Evolutionary conservation across 2,888 invertebrate genomes (phyloP).

Genomic region (Chymomyza amoena): DNA sequence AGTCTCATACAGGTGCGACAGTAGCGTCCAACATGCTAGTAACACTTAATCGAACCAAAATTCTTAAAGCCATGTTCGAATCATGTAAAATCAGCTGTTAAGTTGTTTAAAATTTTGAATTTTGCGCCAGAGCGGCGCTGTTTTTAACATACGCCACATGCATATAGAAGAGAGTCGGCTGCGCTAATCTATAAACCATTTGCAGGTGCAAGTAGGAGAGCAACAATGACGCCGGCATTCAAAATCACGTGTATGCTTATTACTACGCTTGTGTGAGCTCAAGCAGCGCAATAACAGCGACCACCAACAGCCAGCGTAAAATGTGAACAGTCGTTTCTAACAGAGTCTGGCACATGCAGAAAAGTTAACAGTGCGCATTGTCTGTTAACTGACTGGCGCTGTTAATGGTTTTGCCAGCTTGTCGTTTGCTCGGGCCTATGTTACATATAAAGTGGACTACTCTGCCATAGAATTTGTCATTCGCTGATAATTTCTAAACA

Average conservation of each 20-base stretch:
- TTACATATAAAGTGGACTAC: constrained; percentile 64
- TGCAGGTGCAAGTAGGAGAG: background rate
- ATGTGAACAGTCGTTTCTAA: background rate
- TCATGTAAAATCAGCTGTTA: no score
- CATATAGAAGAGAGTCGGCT: no score
- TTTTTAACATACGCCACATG: no score
- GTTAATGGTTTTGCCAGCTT: background rate
- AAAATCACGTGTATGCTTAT: background rate
- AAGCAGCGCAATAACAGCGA: background rate
- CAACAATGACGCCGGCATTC: background rate
- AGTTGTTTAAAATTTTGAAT: no score
- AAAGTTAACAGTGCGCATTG: background rate
- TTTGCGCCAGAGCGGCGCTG: no score
- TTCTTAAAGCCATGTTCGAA: no score
- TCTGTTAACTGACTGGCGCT: background rate
- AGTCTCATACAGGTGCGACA: no score
- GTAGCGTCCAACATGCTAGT: no score
- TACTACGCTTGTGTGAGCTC: background rate
- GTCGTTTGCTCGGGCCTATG: constrained; percentile 34
- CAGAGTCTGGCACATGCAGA: background rate
- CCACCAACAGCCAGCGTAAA: no score
- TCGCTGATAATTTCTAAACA: constrained; percentile 65
- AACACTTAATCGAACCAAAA: no score
- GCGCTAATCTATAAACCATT: background rate
- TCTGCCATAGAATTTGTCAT: constrained; percentile 60